phyloP scores from a whole-genome alignment of 1,140 invertebrate genomes.

The Nebria ingens region DNA sequence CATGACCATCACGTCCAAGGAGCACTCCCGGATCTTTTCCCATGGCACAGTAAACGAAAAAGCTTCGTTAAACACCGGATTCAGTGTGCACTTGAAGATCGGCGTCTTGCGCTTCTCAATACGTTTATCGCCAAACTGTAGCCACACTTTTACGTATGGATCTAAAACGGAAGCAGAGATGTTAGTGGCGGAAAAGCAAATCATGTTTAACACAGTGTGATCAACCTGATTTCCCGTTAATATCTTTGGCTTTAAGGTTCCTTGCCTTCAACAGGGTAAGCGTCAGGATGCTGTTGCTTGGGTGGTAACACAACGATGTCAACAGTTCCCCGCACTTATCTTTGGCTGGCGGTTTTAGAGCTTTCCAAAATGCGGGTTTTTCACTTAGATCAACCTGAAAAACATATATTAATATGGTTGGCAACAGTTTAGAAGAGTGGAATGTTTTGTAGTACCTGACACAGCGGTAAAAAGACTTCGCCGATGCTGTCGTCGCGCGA shows the following conservation, averaged over 20 bases:
- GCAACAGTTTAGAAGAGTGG: neutral
- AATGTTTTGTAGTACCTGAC: slow-evolving; percentile 57
- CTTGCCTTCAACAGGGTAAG: slow-evolving; percentile 81
- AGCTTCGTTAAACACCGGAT: slow-evolving; percentile 87
- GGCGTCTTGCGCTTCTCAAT: slow-evolving; percentile 94
- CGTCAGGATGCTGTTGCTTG: slow-evolving; percentile 79
- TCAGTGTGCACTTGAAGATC: slow-evolving; percentile 86
- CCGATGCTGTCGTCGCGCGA: slow-evolving; percentile 92
- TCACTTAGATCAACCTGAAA: slow-evolving; percentile 79
- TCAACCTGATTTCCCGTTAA: slow-evolving; percentile 88
- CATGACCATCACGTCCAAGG: slow-evolving; percentile 87
- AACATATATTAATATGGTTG: neutral
- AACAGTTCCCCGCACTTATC: slow-evolving; percentile 86
- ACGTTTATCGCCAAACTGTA: slow-evolving; percentile 87
- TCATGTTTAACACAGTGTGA: slow-evolving; percentile 1
- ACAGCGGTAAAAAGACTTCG: slow-evolving; percentile 87
- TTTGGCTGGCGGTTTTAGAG: slow-evolving; percentile 82
- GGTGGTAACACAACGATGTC: slow-evolving; percentile 84
- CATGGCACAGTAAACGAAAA: slow-evolving; percentile 89
- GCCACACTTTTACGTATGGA: slow-evolving; percentile 94
- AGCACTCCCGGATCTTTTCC: slow-evolving; percentile 90
- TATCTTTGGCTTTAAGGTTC: slow-evolving; percentile 88
- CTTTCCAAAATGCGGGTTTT: slow-evolving; percentile 86
- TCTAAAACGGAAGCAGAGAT: slow-evolving; percentile 47
- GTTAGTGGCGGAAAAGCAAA: neutral